A percentile compares a stretch with the other conserved stretches of the same genome.
Evolutionary conservation across 1,140 invertebrate species (phyloP).

Genomic region (Cyphomyrmex costatus): DNA sequence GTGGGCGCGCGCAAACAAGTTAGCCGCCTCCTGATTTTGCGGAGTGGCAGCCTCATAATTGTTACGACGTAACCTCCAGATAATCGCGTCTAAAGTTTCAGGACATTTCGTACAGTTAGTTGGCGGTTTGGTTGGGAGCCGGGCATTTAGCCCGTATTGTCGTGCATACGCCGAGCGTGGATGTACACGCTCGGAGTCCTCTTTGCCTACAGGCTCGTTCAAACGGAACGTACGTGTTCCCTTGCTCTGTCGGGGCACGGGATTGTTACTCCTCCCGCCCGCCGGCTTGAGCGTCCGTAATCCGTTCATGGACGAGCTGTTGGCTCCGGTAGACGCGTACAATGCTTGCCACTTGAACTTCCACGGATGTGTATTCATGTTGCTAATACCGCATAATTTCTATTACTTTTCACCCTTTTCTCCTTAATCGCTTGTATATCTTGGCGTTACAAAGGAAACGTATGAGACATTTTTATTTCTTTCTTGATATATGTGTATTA

Average conservation of each 20-base stretch:
- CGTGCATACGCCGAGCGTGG: conserved; percentile 79
- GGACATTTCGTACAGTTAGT: conserved; percentile 85
- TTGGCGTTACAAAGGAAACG: neutral
- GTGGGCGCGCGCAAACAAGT: conserved; percentile 83
- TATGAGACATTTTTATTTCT: neutral
- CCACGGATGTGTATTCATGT: conserved; percentile 43
- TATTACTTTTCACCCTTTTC: neutral
- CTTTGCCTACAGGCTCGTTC: conserved; percentile 77
- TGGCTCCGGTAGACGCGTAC: conserved; percentile 65
- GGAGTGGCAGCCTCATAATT: conserved; percentile 86
- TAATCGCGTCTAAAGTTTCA: conserved; percentile 87
- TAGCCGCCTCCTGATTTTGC: conserved; percentile 81
- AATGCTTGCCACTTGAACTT: conserved; percentile 73
- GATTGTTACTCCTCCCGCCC: conserved; percentile 45
- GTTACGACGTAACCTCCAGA: conserved; percentile 86
- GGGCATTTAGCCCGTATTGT: conserved; percentile 87
- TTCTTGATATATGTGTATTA: neutral
- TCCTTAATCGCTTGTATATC: neutral
- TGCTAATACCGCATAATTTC: conserved; percentile 57
- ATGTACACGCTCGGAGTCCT: conserved; percentile 78
- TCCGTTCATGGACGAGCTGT: conserved; percentile 74
- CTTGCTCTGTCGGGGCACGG: conserved; percentile 53
- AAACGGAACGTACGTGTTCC: conserved; percentile 75
- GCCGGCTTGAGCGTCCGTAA: conserved; percentile 66
- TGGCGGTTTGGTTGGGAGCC: conserved; percentile 82